A percentile compares a stretch with the other conserved stretches of the same genome.
Evolutionary conservation across 1,140 invertebrate genomes (phyloP).

Genomic region (Drosophila kikkawai): DNA sequence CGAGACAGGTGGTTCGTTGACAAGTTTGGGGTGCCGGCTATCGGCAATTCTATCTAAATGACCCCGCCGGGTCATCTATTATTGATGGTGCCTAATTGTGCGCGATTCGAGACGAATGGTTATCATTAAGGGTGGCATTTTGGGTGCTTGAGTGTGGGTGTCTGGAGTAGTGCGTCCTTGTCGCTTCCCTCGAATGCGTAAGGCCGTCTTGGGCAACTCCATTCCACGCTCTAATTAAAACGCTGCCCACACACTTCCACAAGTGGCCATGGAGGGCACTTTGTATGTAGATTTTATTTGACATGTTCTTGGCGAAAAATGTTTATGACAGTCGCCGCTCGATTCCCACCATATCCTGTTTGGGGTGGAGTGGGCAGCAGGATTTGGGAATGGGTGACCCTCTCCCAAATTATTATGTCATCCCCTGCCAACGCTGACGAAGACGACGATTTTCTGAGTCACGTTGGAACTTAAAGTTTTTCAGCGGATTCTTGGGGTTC

Average conservation of each 20-base stretch:
- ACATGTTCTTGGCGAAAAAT: constrained; percentile 49
- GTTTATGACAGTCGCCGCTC: constrained; percentile 36
- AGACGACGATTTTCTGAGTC: constrained; percentile 32
- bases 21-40: constrained; percentile 34
- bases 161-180: constrained; percentile 9
- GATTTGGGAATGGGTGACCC: constrained; percentile 10
- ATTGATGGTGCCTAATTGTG: constrained; percentile 58
- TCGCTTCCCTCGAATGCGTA: constrained; percentile 5
- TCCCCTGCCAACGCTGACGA: constrained; percentile 47
- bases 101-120: constrained; percentile 22
- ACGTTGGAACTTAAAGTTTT: constrained; percentile 29
- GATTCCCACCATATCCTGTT: constrained; percentile 29
- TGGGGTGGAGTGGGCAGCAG: neutral
- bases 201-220: constrained; percentile 18
- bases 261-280: constrained; percentile 35
- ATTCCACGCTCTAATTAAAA: constrained; percentile 47
- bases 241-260: constrained; percentile 21
- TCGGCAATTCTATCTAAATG: constrained; percentile 57
- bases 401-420: constrained; percentile 70
- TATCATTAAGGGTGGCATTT: constrained; percentile 32
- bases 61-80: constrained; percentile 43
- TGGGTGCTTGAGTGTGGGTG: neutral
- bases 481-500: neutral
- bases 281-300: constrained; percentile 69
- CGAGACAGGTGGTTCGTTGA: constrained; percentile 36